Base-by-base conservation (phyloP, 2,113 vertebrate species). In the Brachyhypopomus gauderio region DNA sequence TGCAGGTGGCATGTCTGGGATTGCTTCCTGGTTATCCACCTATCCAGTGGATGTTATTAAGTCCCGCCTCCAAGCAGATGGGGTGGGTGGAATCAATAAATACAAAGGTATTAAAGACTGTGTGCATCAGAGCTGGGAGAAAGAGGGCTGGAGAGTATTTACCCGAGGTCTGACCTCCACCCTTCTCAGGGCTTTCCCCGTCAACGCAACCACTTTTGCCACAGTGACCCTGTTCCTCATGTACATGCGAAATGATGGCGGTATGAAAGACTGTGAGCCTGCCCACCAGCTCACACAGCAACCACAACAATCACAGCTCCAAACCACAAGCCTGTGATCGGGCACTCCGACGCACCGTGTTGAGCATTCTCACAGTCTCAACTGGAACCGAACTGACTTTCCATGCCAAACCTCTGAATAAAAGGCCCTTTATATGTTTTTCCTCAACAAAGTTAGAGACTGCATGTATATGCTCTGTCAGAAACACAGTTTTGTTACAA, bases 21-120 rank as follows among this genome's bases (percentile, higher is more conserved):
- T 95, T 0, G 85, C 90, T n/a, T 96, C 95, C 59, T 96, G 95
- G 95, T 89, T 96, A n/a, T 96, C 95, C 0, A 96, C 95, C 58
- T 96, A 96, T 41, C 95, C 95, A 0, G 55, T 95, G 84, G 95
- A 96, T 17, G 95, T 96, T 83, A 93, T 96, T 75, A 96, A 96
- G 80, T 96, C 95, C 7, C 90, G 95, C 59, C 90, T 96, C 0
- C 95, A 96, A 86, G 95, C 95, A 0, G 95, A 96, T 0, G 95
- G 95, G 0, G 82, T 95, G 0, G 93, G 92, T 0, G 94, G 95
- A 0, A 19, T 91, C 56, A 85, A 91, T 0, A 93, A 93, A 11
- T 96, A 96, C 88, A 88, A 11, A 0, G 95, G 95, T 58, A 94
- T 96, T 45, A 27, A 90, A 0, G 95, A 96, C 92, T 96, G 95